Evolutionary conservation across 2,888 invertebrate genomes (phyloP).

Genomic region (Pomacea canaliculata): DNA sequence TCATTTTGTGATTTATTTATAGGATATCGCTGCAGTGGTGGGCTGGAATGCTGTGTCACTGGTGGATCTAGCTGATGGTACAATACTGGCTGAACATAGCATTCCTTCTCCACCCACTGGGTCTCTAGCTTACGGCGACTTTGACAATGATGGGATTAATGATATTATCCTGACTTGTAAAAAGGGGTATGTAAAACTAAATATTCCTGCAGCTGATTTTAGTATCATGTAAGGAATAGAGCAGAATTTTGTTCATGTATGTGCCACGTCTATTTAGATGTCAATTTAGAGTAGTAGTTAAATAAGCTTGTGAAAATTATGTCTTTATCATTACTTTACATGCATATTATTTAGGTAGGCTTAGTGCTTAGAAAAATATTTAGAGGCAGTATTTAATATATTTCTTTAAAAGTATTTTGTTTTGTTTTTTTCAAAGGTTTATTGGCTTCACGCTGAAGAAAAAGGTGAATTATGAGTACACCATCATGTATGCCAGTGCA

Average conservation of each 20-base stretch:
- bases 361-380: background rate
- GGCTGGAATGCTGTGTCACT: constrained; percentile 58
- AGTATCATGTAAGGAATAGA: too few species aligned
- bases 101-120: constrained; percentile 63
- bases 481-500: constrained; percentile 52
- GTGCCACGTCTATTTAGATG: too few species aligned
- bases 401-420: background rate
- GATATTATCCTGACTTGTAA: constrained; percentile 64
- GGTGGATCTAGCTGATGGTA: constrained; percentile 60
- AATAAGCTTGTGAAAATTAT: too few species aligned
- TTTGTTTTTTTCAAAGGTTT: constrained; percentile 41
- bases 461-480: constrained; percentile 58
- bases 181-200: constrained; percentile 51
- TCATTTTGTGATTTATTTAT: constrained; percentile 1
- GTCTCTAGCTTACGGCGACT: constrained; percentile 61
- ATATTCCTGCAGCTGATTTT: background rate
- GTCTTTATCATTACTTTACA: too few species aligned
- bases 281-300: too few species aligned
- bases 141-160: constrained; percentile 64
- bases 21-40: constrained; percentile 54
- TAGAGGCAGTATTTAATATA: background rate
- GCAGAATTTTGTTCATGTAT: too few species aligned
- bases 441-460: constrained; percentile 68
- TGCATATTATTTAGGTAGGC: too few species aligned
- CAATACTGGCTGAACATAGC: constrained; percentile 58